phyloP scores from a whole-genome alignment of 2,888 invertebrate species.

The Eilema caniola region DNA sequence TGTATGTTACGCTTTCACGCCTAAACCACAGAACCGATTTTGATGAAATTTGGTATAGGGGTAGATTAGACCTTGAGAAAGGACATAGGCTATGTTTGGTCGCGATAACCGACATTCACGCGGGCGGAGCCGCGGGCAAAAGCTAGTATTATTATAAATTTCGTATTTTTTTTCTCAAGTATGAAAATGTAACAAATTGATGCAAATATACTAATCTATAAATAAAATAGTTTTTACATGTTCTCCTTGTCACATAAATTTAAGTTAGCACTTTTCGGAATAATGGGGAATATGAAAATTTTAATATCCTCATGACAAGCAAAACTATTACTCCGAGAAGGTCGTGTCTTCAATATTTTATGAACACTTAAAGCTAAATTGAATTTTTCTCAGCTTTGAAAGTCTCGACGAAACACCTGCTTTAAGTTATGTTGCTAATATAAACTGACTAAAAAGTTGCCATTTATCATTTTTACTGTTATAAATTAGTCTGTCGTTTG shows the following conservation, averaged over 20 bases:
- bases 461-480: not conserved
- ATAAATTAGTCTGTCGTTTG: not conserved
- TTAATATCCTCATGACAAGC: conserved; percentile 75
- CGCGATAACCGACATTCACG: no score
- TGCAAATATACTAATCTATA: not conserved
- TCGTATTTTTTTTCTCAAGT: not conserved
- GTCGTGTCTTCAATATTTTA: conserved; percentile 72
- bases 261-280: conserved; percentile 53
- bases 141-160: not conserved
- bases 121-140: no score
- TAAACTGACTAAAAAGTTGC: not conserved
- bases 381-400: conserved; percentile 64
- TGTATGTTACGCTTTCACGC: no score
- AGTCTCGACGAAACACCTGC: conserved; percentile 54
- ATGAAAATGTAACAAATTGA: not conserved
- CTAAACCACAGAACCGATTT: no score
- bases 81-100: no score
- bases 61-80: no score
- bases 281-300: conserved; percentile 70
- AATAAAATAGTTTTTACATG: not conserved
- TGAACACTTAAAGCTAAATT: conserved; percentile 62
- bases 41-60: no score
- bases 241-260: conserved; percentile 68
- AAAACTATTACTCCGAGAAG: conserved; percentile 64
- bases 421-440: conserved; percentile 5